phyloP scores from a whole-genome alignment of 2,888 invertebrate genomes.

The Cinara cedri region DNA sequence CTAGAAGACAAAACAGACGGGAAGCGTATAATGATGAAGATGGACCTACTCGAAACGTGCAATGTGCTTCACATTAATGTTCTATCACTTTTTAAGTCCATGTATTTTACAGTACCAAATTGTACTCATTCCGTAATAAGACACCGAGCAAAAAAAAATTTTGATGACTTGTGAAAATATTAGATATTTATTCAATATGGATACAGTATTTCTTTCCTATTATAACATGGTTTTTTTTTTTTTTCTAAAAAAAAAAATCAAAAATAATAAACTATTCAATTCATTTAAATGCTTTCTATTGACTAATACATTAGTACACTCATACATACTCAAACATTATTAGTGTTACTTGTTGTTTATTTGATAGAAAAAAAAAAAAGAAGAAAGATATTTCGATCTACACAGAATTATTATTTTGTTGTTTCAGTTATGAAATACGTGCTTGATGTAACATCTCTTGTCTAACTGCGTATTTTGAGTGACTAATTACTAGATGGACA shows the following conservation, averaged over 20 bases:
- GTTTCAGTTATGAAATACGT: background rate
- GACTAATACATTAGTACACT: constrained; percentile 53
- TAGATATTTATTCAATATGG: constrained; percentile 23
- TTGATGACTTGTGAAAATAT: constrained; percentile 37
- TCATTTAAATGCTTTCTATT: constrained; percentile 42
- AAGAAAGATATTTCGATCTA: constrained; percentile 27
- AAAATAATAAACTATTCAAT: constrained; percentile 15
- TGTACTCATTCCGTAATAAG: constrained; percentile 52
- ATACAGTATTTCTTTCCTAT: constrained; percentile 51
- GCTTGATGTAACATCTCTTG: background rate
- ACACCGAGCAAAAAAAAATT: constrained; percentile 41
- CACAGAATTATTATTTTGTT: constrained; percentile 23
- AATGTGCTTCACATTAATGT: constrained; percentile 66
- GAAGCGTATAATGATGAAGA: constrained; percentile 83
- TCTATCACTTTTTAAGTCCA: constrained; percentile 38
- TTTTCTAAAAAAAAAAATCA: constrained; percentile 28
- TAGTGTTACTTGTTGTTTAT: constrained; percentile 49
- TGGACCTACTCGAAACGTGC: constrained; percentile 73
- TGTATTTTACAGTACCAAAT: constrained; percentile 20
- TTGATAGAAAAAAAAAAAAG: constrained; percentile 38
- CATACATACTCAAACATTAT: too few species aligned
- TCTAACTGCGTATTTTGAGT: too few species aligned
- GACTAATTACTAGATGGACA: too few species aligned
- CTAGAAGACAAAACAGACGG: constrained; percentile 69
- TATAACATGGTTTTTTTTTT: constrained; percentile 15